These are phyloP conservation scores for Mayetiola destructor DNA, from an alignment of 2,888 invertebrate species.

Conservation along the genomic window DNA sequence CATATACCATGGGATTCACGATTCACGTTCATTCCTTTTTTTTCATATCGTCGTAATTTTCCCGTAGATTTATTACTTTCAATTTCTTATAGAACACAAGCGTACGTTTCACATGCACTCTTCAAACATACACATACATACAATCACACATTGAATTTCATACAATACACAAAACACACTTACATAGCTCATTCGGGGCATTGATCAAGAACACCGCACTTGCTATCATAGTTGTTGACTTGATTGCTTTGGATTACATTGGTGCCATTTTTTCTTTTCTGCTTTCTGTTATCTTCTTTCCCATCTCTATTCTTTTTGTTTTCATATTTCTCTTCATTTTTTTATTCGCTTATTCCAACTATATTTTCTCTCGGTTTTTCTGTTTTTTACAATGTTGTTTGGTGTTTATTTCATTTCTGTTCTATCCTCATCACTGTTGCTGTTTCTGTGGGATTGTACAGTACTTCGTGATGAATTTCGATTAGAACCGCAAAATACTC, in stretches of 20 bases:
- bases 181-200: neutral
- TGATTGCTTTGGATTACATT: constrained; percentile 7
- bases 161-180: neutral
- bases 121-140: neutral
- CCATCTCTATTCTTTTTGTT: constrained; percentile 2
- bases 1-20: too few relatives aligned
- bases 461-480: constrained; percentile 83
- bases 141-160: neutral
- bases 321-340: neutral
- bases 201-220: too few relatives aligned
- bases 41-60: constrained; percentile 8
- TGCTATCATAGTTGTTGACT: constrained; percentile 8
- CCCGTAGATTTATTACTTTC: constrained; percentile 8
- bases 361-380: neutral
- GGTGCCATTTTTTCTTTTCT: neutral
- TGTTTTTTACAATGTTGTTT: too few relatives aligned
- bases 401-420: too few relatives aligned
- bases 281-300: constrained; percentile 41
- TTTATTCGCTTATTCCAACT: neutral
- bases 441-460: constrained; percentile 28
- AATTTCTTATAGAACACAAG: constrained; percentile 7
- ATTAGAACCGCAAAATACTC: constrained; percentile 63
- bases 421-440: neutral
- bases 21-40: constrained; percentile 10
- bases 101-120: neutral